A percentile compares a stretch with the other conserved stretches of the same genome.
These are phyloP conservation scores for Poeciliopsis prolifica DNA, from an alignment of 2,113 vertebrate genomes.

Conservation along the genomic window DNA sequence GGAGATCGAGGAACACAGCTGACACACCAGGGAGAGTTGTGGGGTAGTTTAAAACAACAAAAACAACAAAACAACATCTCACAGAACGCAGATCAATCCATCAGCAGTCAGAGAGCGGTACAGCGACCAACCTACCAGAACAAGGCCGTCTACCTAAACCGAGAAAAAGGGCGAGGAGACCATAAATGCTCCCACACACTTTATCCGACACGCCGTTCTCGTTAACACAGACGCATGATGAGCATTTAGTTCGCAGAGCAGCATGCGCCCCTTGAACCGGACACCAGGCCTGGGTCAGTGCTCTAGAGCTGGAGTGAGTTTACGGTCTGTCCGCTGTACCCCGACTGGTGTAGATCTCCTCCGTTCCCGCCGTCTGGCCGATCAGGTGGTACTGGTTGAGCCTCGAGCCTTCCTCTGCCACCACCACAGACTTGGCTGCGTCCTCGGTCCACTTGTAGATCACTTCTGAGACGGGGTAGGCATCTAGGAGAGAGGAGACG, in stretches of 20 bases:
- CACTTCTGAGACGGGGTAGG: slow-evolving; percentile 95
- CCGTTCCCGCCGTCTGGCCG: slow-evolving; percentile 90
- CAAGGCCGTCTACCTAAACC: not conserved
- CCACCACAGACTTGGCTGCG: slow-evolving; percentile 91
- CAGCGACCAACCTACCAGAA: not conserved
- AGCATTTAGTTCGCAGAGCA: too few relatives aligned
- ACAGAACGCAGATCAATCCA: too few relatives aligned
- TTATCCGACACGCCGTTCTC: too few relatives aligned
- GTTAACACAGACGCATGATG: too few relatives aligned
- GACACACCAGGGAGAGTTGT: not conserved
- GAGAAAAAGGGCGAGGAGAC: not conserved
- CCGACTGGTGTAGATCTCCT: slow-evolving; percentile 94
- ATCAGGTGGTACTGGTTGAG: slow-evolving; percentile 97
- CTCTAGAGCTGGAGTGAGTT: not conserved
- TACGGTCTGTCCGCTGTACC: slow-evolving; percentile 74
- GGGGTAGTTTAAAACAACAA: too few relatives aligned
- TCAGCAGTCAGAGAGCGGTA: not conserved
- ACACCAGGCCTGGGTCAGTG: too few relatives aligned
- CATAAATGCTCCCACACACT: not conserved
- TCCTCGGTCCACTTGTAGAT: slow-evolving; percentile 92
- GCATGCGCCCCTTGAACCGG: too few relatives aligned
- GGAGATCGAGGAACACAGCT: not conserved
- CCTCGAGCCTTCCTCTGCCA: slow-evolving; percentile 93
- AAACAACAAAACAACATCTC: not conserved
- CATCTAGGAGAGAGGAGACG: slow-evolving; percentile 78